Evolutionary conservation across 2,888 invertebrate genomes (phyloP), one percentile per base, ranked within the genome.

Genomic region (Trissolcus brochymenae): DNA sequence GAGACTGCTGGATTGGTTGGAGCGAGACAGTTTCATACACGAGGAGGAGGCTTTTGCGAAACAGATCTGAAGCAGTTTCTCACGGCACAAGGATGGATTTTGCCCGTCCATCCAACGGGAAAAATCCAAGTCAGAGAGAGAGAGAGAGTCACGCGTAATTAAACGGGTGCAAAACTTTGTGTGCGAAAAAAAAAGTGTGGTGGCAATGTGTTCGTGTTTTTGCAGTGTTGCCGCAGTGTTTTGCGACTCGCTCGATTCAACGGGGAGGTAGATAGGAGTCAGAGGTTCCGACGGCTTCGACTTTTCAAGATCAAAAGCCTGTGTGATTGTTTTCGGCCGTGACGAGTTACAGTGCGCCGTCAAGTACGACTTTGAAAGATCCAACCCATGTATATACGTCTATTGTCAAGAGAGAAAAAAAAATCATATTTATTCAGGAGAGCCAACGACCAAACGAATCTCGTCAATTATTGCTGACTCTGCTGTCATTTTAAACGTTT

Each of bases 391-490:
- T 19, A 74, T 74, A 73, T 49, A 61, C 64, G 61, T 57, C 66
- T 54, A 62, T 55, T 54, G 14, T 56, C 51, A 19, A 51, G 6
- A 46, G 14, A 19, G 6, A 65, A 54, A 74, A 60, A 66, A 59
- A n/a, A 56, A 51, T 17, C 68, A 67, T 66, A 74, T 66, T 71
- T 62, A 62, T 68, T 64, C 65, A 79, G 59, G 65, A 35, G 35
- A 81, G 71, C 57, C 80, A 81, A 83, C 84, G 82, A 84, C 83
- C 81, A 84, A 84, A 79, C 81, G 82, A 85, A 83, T 82, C 76
- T 71, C 83, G 87, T 87, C 87, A 87, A 87, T 87, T 87, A 87
- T 78, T 82, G 83, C 78, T 80, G 61, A 76, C 76, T 78, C 56
- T 62, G 65, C 84, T 81, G 81, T 85, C 84, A 80, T 84, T 84